Conservation (phyloP, 1,140 invertebrate species). For the Philaenus spumarius region DNA sequence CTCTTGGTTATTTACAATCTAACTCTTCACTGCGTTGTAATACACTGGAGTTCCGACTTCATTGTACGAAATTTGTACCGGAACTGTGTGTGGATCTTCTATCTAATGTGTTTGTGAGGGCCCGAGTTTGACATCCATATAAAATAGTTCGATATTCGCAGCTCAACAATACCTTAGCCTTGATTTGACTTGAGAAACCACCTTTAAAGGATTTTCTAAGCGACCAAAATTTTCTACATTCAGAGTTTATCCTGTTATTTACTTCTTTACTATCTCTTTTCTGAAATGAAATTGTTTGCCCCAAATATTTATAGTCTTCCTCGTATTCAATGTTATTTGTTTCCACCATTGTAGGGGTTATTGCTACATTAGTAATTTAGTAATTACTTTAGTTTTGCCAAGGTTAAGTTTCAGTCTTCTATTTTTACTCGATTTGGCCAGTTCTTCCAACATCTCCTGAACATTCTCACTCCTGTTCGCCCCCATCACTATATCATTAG, state of each 20-base stretch:
- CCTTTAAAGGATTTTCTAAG: not conserved
- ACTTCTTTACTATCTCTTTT: not conserved
- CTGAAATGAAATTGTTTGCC: not conserved
- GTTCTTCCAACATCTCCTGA: not conserved
- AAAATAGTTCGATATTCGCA: not conserved
- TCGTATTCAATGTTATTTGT: not conserved
- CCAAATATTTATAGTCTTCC: not conserved
- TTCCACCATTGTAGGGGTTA: not conserved
- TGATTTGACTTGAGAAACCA: not conserved
- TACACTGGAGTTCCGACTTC: too few species aligned
- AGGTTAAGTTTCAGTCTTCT: too few species aligned
- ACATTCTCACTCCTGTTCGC: not conserved
- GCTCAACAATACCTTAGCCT: not conserved
- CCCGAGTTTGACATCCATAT: not conserved
- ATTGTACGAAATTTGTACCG: too few species aligned
- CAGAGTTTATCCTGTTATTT: not conserved
- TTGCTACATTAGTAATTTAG: not conserved
- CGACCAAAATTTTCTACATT: not conserved
- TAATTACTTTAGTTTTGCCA: not conserved
- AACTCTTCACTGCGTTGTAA: too few species aligned
- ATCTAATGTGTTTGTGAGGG: too few species aligned
- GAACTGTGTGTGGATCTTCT: too few species aligned
- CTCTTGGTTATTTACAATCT: too few species aligned
- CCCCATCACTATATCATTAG: not conserved
- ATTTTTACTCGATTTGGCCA: not conserved